Percentiles rank a stretch among this genome's conserved stretches.
Evolutionary conservation across 2,888 invertebrate species (phyloP).

Genomic region (Serrognathus titanus): DNA sequence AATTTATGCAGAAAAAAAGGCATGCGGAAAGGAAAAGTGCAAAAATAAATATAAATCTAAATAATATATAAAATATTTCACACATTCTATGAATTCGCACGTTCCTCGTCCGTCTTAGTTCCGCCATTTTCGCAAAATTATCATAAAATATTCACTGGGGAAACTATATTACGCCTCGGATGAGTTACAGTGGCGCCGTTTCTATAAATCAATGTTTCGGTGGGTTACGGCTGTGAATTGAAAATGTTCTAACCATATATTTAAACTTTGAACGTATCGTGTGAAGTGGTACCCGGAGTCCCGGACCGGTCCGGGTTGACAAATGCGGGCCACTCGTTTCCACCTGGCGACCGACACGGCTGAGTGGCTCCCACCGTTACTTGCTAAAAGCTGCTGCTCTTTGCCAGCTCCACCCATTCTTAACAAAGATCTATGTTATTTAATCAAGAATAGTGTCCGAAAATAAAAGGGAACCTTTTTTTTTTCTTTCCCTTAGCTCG

Average conservation of each 20-base stretch:
- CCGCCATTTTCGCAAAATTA: constrained; percentile 27
- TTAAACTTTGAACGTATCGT: constrained; percentile 15
- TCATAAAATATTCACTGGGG: constrained; percentile 42
- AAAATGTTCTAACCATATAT: constrained; percentile 24
- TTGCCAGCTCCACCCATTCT: constrained; percentile 13
- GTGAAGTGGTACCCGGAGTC: constrained; percentile 6
- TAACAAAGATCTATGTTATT: constrained; percentile 31
- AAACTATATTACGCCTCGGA: constrained; percentile 35
- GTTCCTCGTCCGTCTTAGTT: not conserved
- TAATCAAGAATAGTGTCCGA: constrained; percentile 30
- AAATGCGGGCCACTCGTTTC: constrained; percentile 18
- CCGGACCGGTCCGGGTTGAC: constrained; percentile 12
- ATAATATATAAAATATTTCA: not conserved
- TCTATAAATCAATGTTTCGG: constrained; percentile 38
- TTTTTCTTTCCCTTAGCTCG: too few species aligned
- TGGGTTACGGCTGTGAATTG: constrained; percentile 22
- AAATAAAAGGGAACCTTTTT: constrained; percentile 11
- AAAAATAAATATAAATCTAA: too few species aligned
- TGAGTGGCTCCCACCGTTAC: constrained; percentile 13
- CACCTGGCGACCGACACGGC: constrained; percentile 21
- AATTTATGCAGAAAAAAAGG: too few species aligned
- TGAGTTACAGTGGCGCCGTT: constrained; percentile 35
- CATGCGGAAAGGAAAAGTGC: too few species aligned
- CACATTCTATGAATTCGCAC: not conserved
- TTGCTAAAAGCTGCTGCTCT: constrained; percentile 21